Conservation (phyloP, 92 coral and sea anemone species). For the Virgularia gustaviana region DNA sequence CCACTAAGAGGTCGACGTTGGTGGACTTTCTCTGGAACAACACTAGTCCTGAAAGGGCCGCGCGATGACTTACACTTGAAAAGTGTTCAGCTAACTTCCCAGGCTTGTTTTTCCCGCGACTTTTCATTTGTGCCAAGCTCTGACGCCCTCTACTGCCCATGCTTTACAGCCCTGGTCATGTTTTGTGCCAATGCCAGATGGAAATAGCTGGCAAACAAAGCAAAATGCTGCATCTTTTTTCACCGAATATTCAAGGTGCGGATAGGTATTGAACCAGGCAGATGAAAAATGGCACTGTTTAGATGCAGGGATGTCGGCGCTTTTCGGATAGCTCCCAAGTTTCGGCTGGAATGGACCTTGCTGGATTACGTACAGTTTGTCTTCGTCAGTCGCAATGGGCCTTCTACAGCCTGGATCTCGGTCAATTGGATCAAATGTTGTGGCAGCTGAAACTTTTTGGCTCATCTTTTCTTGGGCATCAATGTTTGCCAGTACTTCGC, state of each 20-base stretch:
- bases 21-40: too few relatives aligned
- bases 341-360: constrained; percentile 25
- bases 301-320: background rate
- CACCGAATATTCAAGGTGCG: constrained; percentile 5
- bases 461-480: background rate
- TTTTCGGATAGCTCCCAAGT: background rate
- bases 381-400: background rate
- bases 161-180: constrained; percentile 32
- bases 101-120: constrained; percentile 11
- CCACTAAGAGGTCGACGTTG: too few relatives aligned
- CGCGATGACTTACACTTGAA: background rate
- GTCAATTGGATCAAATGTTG: constrained; percentile 1
- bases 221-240: constrained; percentile 16
- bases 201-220: constrained; percentile 26
- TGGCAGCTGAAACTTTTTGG: background rate
- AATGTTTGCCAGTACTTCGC: constrained; percentile 11
- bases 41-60: too few relatives aligned
- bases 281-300: constrained; percentile 2
- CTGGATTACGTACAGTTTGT: background rate
- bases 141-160: constrained; percentile 27
- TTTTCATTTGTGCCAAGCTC: constrained; percentile 20
- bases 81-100: constrained; percentile 1
- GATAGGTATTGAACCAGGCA: background rate
- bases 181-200: constrained; percentile 21
- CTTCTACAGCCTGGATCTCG: background rate